Conservation (phyloP, 2,888 invertebrate genomes). For the Conus canariensis region DNA sequence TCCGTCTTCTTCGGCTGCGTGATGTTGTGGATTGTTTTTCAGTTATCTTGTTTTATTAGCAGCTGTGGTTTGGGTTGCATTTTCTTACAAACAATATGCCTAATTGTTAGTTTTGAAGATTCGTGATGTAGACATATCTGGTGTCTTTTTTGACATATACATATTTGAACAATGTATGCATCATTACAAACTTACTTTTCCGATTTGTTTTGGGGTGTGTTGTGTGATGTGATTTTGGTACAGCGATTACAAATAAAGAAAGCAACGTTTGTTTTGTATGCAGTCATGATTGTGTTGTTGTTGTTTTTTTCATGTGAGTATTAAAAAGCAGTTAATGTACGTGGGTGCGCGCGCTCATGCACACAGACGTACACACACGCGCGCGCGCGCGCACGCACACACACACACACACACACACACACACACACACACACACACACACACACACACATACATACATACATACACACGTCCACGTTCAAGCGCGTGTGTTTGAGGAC, state of each 20-base stretch:
- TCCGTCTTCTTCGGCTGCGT: background rate
- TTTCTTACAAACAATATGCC: background rate
- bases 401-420: conserved; percentile 21
- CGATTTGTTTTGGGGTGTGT: background rate
- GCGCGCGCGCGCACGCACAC: background rate
- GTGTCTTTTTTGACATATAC: background rate
- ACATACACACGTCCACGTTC: background rate
- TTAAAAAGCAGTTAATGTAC: no score
- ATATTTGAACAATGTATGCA: background rate
- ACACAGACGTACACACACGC: conserved; percentile 2
- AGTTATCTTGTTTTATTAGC: background rate
- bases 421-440: conserved; percentile 24
- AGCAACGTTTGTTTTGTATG: conserved; percentile 9
- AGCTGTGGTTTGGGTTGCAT: background rate
- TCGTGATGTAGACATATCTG: background rate
- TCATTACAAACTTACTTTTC: background rate
- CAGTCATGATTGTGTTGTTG: background rate
- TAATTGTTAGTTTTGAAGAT: background rate
- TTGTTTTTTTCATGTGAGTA: background rate
- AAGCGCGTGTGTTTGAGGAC: no score
- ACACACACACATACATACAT: conserved; percentile 30
- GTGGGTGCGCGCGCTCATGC: background rate
- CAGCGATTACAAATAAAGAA: background rate
- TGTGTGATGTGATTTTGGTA: background rate
- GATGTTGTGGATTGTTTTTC: background rate